Evolutionary conservation across 2,888 invertebrate genomes (phyloP).

Genomic region (Entomobrya multifasciata): DNA sequence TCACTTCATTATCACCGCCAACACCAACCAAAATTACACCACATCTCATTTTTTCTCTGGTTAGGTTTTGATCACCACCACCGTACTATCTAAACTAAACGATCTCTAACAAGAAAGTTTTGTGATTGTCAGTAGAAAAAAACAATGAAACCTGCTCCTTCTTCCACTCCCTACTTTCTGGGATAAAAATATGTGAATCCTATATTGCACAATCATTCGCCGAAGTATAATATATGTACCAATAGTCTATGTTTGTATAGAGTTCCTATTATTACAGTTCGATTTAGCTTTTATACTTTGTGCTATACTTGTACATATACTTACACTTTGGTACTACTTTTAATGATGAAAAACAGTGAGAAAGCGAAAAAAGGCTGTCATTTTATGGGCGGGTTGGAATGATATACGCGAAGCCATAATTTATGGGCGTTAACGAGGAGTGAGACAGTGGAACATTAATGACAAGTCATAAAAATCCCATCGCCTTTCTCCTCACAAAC

Average conservation of each 20-base stretch:
- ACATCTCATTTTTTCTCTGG: background rate
- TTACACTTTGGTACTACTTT: slow-evolving; percentile 13
- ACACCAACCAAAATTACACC: background rate
- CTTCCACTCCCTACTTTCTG: background rate
- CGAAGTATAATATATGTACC: background rate
- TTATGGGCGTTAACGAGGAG: slow-evolving; percentile 78
- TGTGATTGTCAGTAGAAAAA: background rate
- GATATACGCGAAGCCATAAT: slow-evolving; percentile 75
- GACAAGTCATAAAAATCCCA: slow-evolving; percentile 78
- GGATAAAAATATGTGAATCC: background rate
- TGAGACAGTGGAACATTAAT: slow-evolving; percentile 77
- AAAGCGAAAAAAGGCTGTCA: slow-evolving; percentile 72
- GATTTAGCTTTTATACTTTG: background rate
- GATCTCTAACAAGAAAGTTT: background rate
- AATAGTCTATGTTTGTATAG: too few species aligned
- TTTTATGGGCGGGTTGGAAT: slow-evolving; percentile 69
- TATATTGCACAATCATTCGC: slow-evolving; percentile 18
- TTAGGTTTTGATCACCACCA: background rate
- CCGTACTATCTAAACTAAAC: background rate
- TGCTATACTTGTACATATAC: background rate
- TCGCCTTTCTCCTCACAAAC: slow-evolving; percentile 55
- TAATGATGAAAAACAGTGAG: slow-evolving; percentile 71
- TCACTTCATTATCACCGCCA: background rate
- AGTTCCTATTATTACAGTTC: background rate
- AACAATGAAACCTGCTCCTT: background rate